These are phyloP conservation scores for Dromiciops gliroides DNA, from an alignment of 2,113 vertebrate genomes.

Conservation along the genomic window DNA sequence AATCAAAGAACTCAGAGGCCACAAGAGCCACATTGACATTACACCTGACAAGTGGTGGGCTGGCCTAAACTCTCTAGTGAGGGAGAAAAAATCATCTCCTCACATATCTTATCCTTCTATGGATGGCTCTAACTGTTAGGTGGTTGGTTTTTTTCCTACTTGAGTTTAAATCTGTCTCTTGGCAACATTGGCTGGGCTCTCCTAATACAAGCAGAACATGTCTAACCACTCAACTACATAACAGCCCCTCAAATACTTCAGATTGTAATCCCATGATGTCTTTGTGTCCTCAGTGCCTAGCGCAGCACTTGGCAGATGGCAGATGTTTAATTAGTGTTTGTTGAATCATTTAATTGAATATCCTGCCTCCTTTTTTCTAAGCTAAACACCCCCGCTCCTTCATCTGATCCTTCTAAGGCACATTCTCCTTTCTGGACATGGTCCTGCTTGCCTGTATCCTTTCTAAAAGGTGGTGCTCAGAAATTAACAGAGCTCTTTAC, in stretches of 20 bases:
- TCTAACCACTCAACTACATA: background rate
- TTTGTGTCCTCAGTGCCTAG: background rate
- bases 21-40: background rate
- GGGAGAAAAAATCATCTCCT: background rate
- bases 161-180: background rate
- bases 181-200: background rate
- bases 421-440: background rate
- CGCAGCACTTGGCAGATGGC: background rate
- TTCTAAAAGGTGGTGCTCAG: background rate
- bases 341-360: background rate
- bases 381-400: background rate
- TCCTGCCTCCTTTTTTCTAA: background rate
- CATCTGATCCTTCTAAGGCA: background rate
- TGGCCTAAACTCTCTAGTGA: background rate
- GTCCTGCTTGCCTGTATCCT: background rate
- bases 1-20: background rate
- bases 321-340: background rate
- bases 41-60: background rate
- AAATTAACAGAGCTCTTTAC: background rate
- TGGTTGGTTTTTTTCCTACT: background rate
- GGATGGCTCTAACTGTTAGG: background rate
- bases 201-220: background rate
- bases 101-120: background rate
- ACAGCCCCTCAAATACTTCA: background rate
- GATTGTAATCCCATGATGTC: background rate